Conservation (phyloP, 1,140 invertebrate genomes). For the Leguminivora glycinivorella region DNA sequence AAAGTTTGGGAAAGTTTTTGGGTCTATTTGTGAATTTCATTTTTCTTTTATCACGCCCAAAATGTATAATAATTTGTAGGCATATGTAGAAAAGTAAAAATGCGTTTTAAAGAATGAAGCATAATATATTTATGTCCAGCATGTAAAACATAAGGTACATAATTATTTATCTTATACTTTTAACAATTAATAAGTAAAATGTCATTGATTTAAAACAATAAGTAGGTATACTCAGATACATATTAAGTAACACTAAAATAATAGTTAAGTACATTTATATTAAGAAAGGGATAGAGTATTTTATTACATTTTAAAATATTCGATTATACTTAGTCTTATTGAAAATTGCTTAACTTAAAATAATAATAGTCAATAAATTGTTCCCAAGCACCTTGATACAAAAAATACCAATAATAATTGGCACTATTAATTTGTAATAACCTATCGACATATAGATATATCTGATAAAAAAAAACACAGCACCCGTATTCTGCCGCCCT, state of each 20-base stretch:
- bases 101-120: background rate
- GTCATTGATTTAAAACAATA: constrained; percentile 15
- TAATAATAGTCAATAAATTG: constrained; percentile 28
- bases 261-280: background rate
- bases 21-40: no score
- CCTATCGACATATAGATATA: background rate
- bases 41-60: no score
- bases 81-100: constrained; percentile 1
- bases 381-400: constrained; percentile 26
- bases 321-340: constrained; percentile 10
- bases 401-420: constrained; percentile 22
- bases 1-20: no score
- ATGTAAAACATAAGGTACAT: constrained; percentile 15
- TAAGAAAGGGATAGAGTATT: background rate
- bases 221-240: constrained; percentile 4
- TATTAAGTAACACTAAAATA: constrained; percentile 1
- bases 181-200: constrained; percentile 14
- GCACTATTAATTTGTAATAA: constrained; percentile 24
- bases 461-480: constrained; percentile 18
- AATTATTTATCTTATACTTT: background rate
- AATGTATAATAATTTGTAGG: no score
- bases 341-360: constrained; percentile 15
- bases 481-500: constrained; percentile 16
- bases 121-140: constrained; percentile 23
- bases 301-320: constrained; percentile 27